Conservation (phyloP, 2,888 invertebrate genomes). For the Euzetes globulus region DNA sequence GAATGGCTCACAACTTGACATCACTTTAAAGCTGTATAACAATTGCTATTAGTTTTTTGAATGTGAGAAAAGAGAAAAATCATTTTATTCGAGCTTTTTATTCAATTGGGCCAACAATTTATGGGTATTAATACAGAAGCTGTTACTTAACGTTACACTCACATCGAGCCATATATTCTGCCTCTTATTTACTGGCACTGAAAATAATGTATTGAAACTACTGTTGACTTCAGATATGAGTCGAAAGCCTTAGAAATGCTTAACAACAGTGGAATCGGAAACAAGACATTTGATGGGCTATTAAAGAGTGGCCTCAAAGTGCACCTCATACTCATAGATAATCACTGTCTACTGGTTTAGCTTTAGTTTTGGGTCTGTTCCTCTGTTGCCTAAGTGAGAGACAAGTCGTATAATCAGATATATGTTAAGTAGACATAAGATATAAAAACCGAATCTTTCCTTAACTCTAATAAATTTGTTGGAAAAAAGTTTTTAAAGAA, state of each 20-base stretch:
- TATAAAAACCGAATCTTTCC: neutral
- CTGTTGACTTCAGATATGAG: neutral
- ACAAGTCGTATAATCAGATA: conserved; percentile 2
- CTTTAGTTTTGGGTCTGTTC: neutral
- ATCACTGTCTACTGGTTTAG: neutral
- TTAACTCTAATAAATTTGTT: neutral
- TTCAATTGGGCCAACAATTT: conserved; percentile 5
- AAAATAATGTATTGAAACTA: neutral
- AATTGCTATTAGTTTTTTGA: neutral
- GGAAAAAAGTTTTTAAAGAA: neutral
- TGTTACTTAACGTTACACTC: neutral
- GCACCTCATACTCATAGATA: neutral
- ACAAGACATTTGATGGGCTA: conserved; percentile 8
- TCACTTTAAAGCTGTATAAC: conserved; percentile 18
- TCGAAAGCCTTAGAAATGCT: neutral
- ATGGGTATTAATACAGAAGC: conserved; percentile 1
- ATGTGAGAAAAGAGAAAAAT: neutral
- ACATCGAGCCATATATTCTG: neutral
- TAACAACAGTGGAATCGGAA: conserved; percentile 13
- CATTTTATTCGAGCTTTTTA: neutral
- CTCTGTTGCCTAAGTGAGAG: neutral
- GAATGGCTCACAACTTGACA: conserved; percentile 18
- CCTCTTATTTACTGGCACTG: neutral
- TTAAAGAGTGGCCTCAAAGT: conserved; percentile 13
- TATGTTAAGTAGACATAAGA: conserved; percentile 1